Evolutionary conservation across 2,888 invertebrate species (phyloP), one percentile per base, ranked within the genome.

Genomic region (Cephus pygmeus): DNA sequence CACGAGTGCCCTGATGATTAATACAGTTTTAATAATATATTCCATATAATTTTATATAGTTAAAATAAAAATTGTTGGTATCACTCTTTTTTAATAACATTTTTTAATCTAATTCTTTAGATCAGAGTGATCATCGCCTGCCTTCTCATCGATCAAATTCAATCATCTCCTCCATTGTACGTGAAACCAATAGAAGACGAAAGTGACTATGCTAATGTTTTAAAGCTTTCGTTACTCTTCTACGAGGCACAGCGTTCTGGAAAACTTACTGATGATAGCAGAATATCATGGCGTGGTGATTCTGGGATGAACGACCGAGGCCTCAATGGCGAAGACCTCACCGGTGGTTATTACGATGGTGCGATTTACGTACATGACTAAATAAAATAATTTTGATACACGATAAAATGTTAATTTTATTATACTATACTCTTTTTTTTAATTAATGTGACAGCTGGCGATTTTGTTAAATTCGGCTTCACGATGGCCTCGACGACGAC

Each of bases 281-380:
- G 93, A 69, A 92, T 94, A 77, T 84, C 90, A 30, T 94, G 93
- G 93, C 88, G 94, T 78, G 91, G 92, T 2, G 93, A 94, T 87
- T 93, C 93, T 0, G 93, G 93, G 4, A 85, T 93, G 34, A 82
- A 90, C 12, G 94, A 94, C 84, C 87, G 87, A 31, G 93, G 93
- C 1, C 82, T 87, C 30, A 90, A 92, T 80, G 93, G 93, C 33
- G 93, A 93, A 83, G 93, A 94, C 83, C 88, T 94, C 69, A 92
- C 92, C 69, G 93, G 93, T 69, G 94, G 94, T 40, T 94, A 93
- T 84, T 94, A 93, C 83, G 93, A 93, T 84, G 93, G 93, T 94
- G 88, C 87, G 82, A 79, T 71, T 12, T 35, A 75, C 15, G 78
- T 30, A n/a, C n/a, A 34, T 33, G 34, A 77, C 4, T 35, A 4